These are phyloP conservation scores for Yoshiicerus persimilis DNA, from an alignment of 1,140 invertebrate genomes.

Conservation along the genomic window DNA sequence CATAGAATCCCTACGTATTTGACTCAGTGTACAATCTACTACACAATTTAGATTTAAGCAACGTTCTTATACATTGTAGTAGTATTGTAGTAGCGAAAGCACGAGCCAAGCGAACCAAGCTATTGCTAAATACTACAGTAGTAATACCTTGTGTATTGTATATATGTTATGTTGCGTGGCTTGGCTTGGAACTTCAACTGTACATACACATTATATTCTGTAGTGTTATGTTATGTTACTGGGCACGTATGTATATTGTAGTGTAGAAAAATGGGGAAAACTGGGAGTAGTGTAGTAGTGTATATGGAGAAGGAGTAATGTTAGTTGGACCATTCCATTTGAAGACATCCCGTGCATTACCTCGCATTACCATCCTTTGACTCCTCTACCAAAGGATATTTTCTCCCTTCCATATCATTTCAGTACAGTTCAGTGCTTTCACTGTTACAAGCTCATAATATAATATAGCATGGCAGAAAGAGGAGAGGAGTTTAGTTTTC, in stretches of 20 bases:
- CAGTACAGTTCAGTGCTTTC: neutral
- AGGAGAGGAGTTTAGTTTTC: neutral
- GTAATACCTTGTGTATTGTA: neutral
- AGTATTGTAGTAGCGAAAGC: too few species aligned
- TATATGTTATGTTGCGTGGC: neutral
- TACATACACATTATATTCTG: neutral
- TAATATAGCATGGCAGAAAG: neutral
- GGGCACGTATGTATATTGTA: neutral
- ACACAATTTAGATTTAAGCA: neutral
- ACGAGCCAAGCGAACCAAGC: too few species aligned
- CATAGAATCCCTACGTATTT: neutral
- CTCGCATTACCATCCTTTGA: conserved; percentile 2
- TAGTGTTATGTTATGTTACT: neutral
- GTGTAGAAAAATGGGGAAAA: too few species aligned
- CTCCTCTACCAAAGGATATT: neutral
- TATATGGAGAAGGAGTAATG: neutral
- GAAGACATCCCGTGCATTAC: neutral
- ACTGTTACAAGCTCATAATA: neutral
- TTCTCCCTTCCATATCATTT: neutral
- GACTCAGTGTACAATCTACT: neutral
- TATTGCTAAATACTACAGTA: neutral
- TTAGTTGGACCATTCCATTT: neutral
- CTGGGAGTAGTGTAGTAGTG: neutral
- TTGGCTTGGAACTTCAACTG: neutral
- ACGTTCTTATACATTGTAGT: neutral